Base-by-base conservation (phyloP, 2,888 invertebrate genomes). In the Polymixis lichenea region DNA sequence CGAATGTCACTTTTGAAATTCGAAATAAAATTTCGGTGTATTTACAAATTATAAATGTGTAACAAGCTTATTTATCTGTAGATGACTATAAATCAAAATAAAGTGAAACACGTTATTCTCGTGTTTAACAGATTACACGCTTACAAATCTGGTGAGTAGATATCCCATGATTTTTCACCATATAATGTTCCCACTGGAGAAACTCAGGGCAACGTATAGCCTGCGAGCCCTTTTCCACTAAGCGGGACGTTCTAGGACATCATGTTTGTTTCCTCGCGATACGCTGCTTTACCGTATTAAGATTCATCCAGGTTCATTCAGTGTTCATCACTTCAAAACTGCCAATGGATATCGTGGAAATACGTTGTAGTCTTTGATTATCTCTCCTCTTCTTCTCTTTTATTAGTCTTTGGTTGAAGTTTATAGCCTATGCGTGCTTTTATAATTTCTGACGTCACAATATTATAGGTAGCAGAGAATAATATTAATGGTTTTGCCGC, bases 1-100 rank as follows among this genome's bases (percentile, higher is more conserved):
- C 7, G 2, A 46, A 25, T 46, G 60, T 79, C 76, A 61, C 80
- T 77, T 77, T 77, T 77, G 46, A 77, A 77, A 79, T 49, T 79
- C 32, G 76, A 77, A 68, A 60, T 68, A 17, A 60, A 61, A 53
- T 79, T 60, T 46, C n/a, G 53, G 60, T 46, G 53, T 79, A 79
- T 76, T 78, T 76, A 60, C 60, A 60, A 69, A 76, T 32, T 78
- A 79, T 46, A n/a, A 60, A 46, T 60, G 28, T 66, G 17, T 28
- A 15, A 19, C 15, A 56, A 1, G 7, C 43, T 58, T 43, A 58
- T 79, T 32, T 60, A 15, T 46, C 25, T 69, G 9, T 68, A 68
- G 28, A 60, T 53, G 17, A 15, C 15, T 65, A 22, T 66, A 65
- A 15, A 22, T 49, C 11, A 22, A 17, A 22, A 51, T 66, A 66